Evolutionary conservation across 2,113 vertebrate species (phyloP), one percentile per base, ranked within the genome.

Genomic region (Chamaea fasciata): DNA sequence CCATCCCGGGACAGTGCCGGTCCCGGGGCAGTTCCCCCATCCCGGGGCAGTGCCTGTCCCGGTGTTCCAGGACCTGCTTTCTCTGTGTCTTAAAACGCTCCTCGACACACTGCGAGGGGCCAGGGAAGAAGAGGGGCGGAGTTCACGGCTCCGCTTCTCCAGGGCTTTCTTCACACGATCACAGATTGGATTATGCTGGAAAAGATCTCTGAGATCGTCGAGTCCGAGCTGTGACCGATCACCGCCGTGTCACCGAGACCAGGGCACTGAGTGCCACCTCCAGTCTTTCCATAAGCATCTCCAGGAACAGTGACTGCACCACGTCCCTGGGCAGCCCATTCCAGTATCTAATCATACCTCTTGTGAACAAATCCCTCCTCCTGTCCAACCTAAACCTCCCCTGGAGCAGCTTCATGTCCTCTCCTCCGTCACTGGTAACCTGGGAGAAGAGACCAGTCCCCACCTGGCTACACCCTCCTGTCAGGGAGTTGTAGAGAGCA

Each of bases 91-190:
- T 21, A 4, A 67, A 67, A 16, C 1, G 1, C 15, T 18, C 33
- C 26, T 13, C 18, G 31, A 3, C 8, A 9, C 63, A 27, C 23
- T 44, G 13, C 0, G 21, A 14, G 28, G 37, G 13, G 22, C 57
- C 41, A 6, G 35, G 24, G 30, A 74, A 28, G 49, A 55, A 27
- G 6, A 0, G 13, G 11, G 7, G 7, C 0, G 0, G 22, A 19
- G 64, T 11, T 33, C 13, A 2, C 5, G 1, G 56, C 13, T 39
- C 12, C 4, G 0, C 26, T 20, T 13, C 20, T 46, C 46, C 10
- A 7, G n/a, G 23, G 11, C 2, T 30, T 28, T 44, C 15, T 15
- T 7, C 16, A 9, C n/a, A 17, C n/a, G 17, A 3, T 26, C 49
- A 41, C n/a, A 31, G 31, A 8, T 15, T 64, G 17, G 2, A 5